Evolutionary conservation across 2,888 invertebrate genomes (phyloP).

Genomic region (Scrobipalpa costella): DNA sequence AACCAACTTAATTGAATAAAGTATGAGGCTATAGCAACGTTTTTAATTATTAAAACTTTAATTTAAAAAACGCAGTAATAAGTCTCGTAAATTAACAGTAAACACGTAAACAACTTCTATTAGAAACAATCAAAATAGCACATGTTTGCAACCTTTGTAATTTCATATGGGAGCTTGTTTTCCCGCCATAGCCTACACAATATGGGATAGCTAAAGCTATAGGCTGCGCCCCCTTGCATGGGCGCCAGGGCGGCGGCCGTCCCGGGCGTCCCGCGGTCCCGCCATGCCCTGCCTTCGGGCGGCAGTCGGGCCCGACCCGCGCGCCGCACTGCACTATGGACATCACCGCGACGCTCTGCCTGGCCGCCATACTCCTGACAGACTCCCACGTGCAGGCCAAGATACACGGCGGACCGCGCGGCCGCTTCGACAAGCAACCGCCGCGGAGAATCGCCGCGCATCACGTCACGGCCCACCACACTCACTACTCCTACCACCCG

Average conservation of each 20-base stretch:
- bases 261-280: conserved; percentile 49
- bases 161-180: not conserved
- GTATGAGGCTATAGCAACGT: no score
- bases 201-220: not conserved
- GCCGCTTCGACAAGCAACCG: conserved; percentile 42
- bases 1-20: no score
- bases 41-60: no score
- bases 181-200: conserved; percentile 2
- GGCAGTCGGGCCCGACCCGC: conserved; percentile 66
- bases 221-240: conserved; percentile 33
- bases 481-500: conserved; percentile 68
- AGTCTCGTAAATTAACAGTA: no score
- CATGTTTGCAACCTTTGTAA: no score
- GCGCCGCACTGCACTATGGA: conserved; percentile 64
- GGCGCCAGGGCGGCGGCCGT: conserved; percentile 67
- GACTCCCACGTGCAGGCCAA: conserved; percentile 44
- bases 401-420: conserved; percentile 57
- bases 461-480: conserved; percentile 60
- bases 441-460: conserved; percentile 36
- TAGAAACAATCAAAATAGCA: no score
- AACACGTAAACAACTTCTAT: no score
- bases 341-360: conserved; percentile 37
- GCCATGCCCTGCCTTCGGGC: conserved; percentile 47
- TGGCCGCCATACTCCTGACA: conserved; percentile 30
- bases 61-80: no score